phyloP scores from a whole-genome alignment of 1,140 invertebrate species.

The Neodiprion lecontei region DNA sequence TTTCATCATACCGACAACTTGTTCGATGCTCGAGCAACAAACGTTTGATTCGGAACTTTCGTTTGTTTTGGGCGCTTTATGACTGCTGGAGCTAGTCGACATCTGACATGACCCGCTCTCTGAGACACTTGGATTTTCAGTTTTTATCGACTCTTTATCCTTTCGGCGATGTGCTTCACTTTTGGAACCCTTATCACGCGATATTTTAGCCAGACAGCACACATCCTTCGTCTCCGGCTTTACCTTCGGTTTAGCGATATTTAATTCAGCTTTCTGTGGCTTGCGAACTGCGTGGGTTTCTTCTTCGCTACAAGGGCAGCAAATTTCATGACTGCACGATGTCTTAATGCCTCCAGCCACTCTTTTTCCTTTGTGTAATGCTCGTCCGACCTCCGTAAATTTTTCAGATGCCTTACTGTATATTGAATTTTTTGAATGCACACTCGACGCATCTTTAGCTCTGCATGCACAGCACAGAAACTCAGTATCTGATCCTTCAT shows the following conservation, averaged over 20 bases:
- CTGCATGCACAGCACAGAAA: neutral
- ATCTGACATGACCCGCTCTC: neutral
- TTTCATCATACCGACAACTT: neutral
- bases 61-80: neutral
- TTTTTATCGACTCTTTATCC: neutral
- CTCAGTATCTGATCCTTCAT: neutral
- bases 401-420: neutral
- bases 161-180: neutral
- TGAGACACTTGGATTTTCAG: neutral
- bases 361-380: neutral
- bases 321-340: conserved; percentile 9
- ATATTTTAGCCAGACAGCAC: conserved; percentile 29
- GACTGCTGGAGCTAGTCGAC: neutral
- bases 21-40: neutral
- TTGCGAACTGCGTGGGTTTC: neutral
- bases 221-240: conserved; percentile 27
- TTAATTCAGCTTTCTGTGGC: conserved; percentile 1
- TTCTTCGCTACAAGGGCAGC: conserved; percentile 15
- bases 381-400: neutral
- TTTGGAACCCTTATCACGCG: conserved; percentile 21
- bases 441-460: neutral
- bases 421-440: neutral
- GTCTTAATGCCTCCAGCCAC: neutral
- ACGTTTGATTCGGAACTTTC: neutral
- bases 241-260: conserved; percentile 6